A percentile compares a stretch with the other conserved stretches of the same genome.
Conservation (phyloP, 2,113 vertebrate species). For the Solea senegalensis region DNA sequence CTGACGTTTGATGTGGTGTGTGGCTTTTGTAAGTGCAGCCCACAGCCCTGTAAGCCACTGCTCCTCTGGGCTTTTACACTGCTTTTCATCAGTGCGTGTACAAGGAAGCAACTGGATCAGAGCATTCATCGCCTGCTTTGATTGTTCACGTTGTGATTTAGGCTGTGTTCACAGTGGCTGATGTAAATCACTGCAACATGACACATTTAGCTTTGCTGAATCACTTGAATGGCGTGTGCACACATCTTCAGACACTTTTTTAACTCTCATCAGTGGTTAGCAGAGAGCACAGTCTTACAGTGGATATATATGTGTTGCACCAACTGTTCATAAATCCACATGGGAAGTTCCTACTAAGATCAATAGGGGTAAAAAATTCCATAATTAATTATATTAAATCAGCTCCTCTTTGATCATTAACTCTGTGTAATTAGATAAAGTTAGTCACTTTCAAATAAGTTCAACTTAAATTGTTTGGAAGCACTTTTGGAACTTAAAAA, state of each 20-base stretch:
- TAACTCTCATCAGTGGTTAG: not conserved
- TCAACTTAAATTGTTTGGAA: not conserved
- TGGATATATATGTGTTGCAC: not conserved
- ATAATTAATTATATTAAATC: not conserved
- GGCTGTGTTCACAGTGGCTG: slow-evolving; percentile 2
- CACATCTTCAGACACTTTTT: not conserved
- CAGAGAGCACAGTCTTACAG: not conserved
- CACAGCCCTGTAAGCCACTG: slow-evolving; percentile 29
- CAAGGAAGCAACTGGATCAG: slow-evolving; percentile 8
- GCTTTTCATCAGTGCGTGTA: slow-evolving; percentile 27
- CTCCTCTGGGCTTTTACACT: slow-evolving; percentile 25
- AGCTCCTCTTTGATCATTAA: not conserved
- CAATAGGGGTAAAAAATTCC: not conserved
- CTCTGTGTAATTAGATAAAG: not conserved
- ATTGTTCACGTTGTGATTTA: slow-evolving; percentile 18
- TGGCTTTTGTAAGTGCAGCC: slow-evolving; percentile 41
- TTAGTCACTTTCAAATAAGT: not conserved
- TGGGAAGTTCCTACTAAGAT: not conserved
- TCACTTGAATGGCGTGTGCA: not conserved
- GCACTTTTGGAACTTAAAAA: not conserved
- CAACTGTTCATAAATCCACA: not conserved
- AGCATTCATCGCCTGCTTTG: slow-evolving; percentile 21
- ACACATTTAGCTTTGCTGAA: slow-evolving; percentile 3
- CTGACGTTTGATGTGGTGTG: slow-evolving; percentile 57
- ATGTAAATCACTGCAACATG: slow-evolving; percentile 12